Conservation (phyloP, 2,797 vertebrate species). For the Tragelaphus eurycerus region DNA sequence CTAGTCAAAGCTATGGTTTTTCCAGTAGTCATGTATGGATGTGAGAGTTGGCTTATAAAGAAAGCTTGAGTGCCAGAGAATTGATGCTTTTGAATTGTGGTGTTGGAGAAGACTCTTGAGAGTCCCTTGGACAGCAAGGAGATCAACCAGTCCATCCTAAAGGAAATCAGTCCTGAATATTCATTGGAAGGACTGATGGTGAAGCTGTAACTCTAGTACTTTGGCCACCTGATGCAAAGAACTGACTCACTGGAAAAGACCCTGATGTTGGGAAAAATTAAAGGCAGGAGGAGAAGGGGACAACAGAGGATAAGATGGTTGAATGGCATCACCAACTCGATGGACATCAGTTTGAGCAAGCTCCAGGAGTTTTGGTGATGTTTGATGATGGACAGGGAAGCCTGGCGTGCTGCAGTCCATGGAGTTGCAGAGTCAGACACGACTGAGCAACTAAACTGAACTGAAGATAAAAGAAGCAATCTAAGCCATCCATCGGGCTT, state of each 20-base stretch:
- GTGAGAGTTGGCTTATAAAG: neutral
- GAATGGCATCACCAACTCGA: neutral
- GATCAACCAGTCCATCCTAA: neutral
- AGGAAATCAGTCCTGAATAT: neutral
- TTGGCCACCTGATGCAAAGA: neutral
- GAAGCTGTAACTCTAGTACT: neutral
- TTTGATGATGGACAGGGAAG: neutral
- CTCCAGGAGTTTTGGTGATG: neutral
- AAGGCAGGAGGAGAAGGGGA: neutral
- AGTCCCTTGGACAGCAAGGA: neutral
- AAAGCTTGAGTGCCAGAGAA: neutral
- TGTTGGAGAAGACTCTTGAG: neutral
- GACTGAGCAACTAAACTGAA: neutral
- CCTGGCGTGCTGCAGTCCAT: neutral
- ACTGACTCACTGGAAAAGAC: neutral
- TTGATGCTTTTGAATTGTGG: neutral
- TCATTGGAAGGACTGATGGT: neutral
- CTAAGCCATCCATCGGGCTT: neutral
- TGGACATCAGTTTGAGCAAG: neutral
- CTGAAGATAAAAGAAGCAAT: neutral
- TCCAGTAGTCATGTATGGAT: neutral
- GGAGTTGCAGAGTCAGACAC: neutral
- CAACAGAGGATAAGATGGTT: neutral
- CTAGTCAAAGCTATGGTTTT: neutral
- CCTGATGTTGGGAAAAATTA: neutral